Evolutionary conservation across 2,888 invertebrate genomes (phyloP).

Genomic region (Desoria tigrina): DNA sequence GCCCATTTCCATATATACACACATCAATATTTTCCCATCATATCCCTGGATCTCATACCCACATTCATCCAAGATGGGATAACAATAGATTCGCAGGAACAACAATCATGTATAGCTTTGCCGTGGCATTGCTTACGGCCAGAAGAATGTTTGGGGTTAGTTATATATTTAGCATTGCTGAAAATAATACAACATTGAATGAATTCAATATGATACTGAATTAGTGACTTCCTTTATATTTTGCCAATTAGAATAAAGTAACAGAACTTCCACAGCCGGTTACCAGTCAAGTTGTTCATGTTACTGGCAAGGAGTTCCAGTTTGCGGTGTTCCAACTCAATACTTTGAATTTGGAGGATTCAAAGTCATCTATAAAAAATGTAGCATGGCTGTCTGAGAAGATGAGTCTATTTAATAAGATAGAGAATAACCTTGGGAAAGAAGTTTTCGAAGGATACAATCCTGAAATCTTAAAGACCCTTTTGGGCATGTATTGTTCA

Average conservation of each 20-base stretch:
- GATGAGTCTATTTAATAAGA: constrained; percentile 67
- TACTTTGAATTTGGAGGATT: constrained; percentile 68
- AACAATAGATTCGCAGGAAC: constrained; percentile 63
- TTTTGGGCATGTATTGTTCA: constrained; percentile 71
- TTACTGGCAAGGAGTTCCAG: constrained; percentile 74
- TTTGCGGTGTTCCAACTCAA: constrained; percentile 84
- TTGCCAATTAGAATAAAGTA: constrained; percentile 62
- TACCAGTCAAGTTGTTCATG: constrained; percentile 78
- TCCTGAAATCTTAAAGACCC: constrained; percentile 72
- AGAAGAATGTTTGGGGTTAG: constrained; percentile 72
- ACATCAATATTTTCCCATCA: constrained; percentile 76
- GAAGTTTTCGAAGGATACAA: constrained; percentile 73
- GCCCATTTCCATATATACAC: constrained; percentile 65
- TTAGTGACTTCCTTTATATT: constrained; percentile 56
- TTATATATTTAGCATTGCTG: constrained; percentile 1
- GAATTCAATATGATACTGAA: constrained; percentile 13
- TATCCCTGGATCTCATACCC: constrained; percentile 66
- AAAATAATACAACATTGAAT: neutral
- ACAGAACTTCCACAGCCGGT: constrained; percentile 73
- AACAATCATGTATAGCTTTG: constrained; percentile 72
- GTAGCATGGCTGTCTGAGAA: constrained; percentile 72
- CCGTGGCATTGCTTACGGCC: constrained; percentile 75
- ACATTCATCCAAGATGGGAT: constrained; percentile 50
- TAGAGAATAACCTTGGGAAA: constrained; percentile 67
- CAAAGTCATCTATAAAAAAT: constrained; percentile 68